Evolutionary conservation across 1,140 invertebrate species (phyloP), one percentile per base, ranked within the genome.

Genomic region (Pollicipes pollicipes): DNA sequence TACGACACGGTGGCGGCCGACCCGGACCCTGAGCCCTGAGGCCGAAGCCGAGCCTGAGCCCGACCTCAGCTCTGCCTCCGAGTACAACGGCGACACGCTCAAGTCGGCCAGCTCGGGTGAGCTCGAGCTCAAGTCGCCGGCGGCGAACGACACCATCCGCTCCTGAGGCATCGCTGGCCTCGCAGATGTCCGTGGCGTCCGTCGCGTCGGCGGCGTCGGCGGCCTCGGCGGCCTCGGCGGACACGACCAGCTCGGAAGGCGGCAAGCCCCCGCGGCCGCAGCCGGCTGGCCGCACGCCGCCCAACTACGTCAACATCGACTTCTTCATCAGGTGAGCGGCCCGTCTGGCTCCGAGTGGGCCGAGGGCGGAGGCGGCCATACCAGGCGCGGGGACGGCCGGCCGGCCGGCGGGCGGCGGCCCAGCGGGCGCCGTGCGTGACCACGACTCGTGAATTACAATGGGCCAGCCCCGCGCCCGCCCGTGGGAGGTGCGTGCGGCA

Each of bases 1-100:
- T 91, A 91, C 75, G 89, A 91, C 80, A 88, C 88, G 72, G 89
- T 91, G 63, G 88, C 89, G 2, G 81, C 87, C 68, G 89, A 91
- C 77, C 84, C 86, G 73, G 88, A 88, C 75, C 87, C 86, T 66
- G 89, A 91, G 80, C n/a, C 89, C 90, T 78, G 87, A 88, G 74
- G 76, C 70, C 73, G 76, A 73, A 87, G 88, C 77, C 86, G 88
- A 69, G 29, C 29, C 30, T 66, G 68, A 35, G 64, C 37, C 58
- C 32, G 86, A 84, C 67, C 84, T 84, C 77, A 82, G 83, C 84
- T 87, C 73, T 82, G 85, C 84, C 64, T 74, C 71, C 24, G 72
- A 73, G 26, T 73, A 73, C 30, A 74, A 73, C 64, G 71, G 70
- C 28, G 73, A 74, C 58, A 75, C 74, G 8, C 69, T 75, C 64